Evolutionary conservation across 2,797 vertebrate species (phyloP), one percentile per base, ranked within the genome.

Genomic region (Tenualosa thibaudeaui): DNA sequence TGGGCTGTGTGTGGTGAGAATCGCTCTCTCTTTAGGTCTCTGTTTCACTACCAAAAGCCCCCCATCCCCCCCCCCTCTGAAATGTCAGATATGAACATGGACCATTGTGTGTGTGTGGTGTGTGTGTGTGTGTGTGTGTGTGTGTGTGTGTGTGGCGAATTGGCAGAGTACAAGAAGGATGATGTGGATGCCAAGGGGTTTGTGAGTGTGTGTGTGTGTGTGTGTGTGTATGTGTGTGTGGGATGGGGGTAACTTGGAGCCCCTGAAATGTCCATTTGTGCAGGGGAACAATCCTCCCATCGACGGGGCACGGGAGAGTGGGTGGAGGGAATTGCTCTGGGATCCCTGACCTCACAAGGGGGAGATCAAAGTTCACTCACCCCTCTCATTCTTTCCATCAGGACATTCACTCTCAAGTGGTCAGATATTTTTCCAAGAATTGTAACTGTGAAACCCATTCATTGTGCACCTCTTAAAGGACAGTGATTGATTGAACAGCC

Each of bases 11-110:
- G 71, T 78, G 19, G 71, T 46, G 6, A 43, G 71, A 78, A 78
- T 43, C 22, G 46, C 71, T 71, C 68, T 71, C 68, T 71, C 68
- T 71, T 17, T 40, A 71, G 5, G 15, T 37, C 68, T 40, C 26
- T 40, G 31, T 37, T 71, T 37, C 68, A 40, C 24, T 51, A 12
- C 50, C 9, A 9, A 51, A 3, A 51, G 3, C 13, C 3, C 81
- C 24, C 50, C 51, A 26, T 62, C 13, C 53, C 84, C 37, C 68
- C 46, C 43, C 49, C 46, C 82, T 56, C 82, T 83, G 84, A 71
- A 90, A 90, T 89, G 86, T 87, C 89, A 91, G 85, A 86, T 88
- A 85, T 90, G 85, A 90, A 88, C 58, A 84, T 89, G 75, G 71
- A 78, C 71, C 71, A 78, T 88, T 89, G 90, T 90, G 54, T 60